Evolutionary conservation across 2,113 vertebrate species (phyloP).

Genomic region (Procavia capensis): DNA sequence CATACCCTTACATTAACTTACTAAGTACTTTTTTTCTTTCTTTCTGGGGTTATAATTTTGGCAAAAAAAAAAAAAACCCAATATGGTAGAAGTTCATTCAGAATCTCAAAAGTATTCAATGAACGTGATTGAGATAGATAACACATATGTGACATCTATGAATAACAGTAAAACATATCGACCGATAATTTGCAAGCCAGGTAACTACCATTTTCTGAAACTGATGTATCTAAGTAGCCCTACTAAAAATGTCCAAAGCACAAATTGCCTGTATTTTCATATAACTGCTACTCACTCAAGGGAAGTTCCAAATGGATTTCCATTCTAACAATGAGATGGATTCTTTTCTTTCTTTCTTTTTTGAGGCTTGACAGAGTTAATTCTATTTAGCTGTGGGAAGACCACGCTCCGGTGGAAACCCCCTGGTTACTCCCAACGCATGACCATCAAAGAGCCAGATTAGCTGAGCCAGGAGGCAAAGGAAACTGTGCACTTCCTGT

Average conservation of each 20-base stretch:
- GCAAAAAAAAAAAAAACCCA: slow-evolving; percentile 23
- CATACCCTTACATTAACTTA: slow-evolving; percentile 83
- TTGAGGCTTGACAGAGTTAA: slow-evolving; percentile 84
- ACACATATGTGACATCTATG: not conserved
- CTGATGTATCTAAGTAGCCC: slow-evolving; percentile 32
- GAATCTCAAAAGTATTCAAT: slow-evolving; percentile 47
- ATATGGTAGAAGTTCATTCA: slow-evolving; percentile 60
- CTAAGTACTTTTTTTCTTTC: slow-evolving; percentile 66
- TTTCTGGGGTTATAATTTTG: slow-evolving; percentile 51
- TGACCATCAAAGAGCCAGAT: slow-evolving; percentile 88
- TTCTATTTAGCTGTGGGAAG: slow-evolving; percentile 86
- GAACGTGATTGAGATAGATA: not conserved
- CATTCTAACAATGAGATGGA: slow-evolving; percentile 34
- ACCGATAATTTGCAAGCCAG: slow-evolving; percentile 73
- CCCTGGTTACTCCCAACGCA: slow-evolving; percentile 87
- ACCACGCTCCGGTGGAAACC: slow-evolving; percentile 83
- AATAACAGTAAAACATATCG: slow-evolving; percentile 67
- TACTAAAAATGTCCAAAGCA: slow-evolving; percentile 79
- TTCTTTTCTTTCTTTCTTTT: not conserved
- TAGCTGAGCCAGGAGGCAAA: slow-evolving; percentile 82
- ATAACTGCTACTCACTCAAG: slow-evolving; percentile 63
- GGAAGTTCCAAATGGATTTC: slow-evolving; percentile 69
- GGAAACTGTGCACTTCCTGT: slow-evolving; percentile 87
- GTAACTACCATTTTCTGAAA: slow-evolving; percentile 60
- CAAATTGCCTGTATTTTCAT: slow-evolving; percentile 78